Evolutionary conservation across 2,113 vertebrate species (phyloP).

Genomic region (Campylomormyrus numenius): DNA sequence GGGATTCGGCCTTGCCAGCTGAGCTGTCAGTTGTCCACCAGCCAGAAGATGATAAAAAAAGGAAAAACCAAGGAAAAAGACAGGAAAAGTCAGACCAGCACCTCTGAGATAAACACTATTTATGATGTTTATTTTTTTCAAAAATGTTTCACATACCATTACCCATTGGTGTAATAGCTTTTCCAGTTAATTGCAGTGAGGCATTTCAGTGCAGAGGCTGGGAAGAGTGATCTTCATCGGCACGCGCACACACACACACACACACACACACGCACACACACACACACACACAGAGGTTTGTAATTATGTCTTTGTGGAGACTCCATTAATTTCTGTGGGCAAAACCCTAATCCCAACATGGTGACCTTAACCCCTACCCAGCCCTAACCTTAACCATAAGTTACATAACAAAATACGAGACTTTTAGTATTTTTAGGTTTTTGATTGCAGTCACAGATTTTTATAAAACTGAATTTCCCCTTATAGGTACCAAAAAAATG

Average conservation of each 20-base stretch:
- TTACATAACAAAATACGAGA: neutral
- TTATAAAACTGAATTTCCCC: neutral
- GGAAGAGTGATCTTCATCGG: neutral
- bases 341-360: neutral
- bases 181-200: neutral
- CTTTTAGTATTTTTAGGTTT: neutral
- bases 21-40: neutral
- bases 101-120: neutral
- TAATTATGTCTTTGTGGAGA: neutral
- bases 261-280: neutral
- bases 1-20: neutral
- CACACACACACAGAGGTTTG: neutral
- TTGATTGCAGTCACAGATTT: neutral
- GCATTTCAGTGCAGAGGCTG: neutral
- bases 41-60: neutral
- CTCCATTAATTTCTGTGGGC: neutral
- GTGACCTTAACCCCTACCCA: too few relatives aligned
- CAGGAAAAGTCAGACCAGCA: neutral
- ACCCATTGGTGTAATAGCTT: neutral
- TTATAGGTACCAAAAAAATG: neutral
- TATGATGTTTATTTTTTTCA: neutral
- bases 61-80: neutral
- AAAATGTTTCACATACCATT: neutral
- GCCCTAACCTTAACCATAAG: neutral
- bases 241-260: neutral